Evolutionary conservation across 1,140 invertebrate genomes (phyloP).

Genomic region (Zaprionus davidi): DNA sequence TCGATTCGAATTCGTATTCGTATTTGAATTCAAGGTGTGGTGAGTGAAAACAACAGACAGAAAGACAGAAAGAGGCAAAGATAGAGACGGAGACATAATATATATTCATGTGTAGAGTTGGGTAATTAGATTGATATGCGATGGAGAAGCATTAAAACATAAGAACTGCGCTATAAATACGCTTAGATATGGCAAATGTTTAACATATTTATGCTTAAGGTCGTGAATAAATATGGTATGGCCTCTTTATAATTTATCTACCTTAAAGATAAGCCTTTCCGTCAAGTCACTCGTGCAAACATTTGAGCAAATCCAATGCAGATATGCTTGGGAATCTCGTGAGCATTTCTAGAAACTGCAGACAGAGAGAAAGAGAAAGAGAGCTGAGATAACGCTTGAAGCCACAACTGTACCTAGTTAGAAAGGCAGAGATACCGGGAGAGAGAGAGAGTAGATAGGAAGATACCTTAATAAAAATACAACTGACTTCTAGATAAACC

Average conservation of each 20-base stretch:
- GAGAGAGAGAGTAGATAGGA: not conserved
- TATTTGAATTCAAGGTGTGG: constrained; percentile 12
- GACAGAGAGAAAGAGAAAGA: not conserved
- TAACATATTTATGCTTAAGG: not conserved
- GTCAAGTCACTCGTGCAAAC: not conserved
- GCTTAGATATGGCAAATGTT: not conserved
- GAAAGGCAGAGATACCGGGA: not conserved
- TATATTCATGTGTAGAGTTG: not conserved
- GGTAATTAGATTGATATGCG: not conserved
- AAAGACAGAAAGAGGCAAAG: not conserved
- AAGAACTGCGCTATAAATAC: not conserved
- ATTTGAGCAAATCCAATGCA: not conserved
- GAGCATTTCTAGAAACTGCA: constrained; percentile 4
- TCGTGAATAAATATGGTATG: not conserved
- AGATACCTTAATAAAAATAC: not conserved
- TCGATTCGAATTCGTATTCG: not conserved
- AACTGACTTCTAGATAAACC: not conserved
- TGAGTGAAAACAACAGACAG: not conserved
- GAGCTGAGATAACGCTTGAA: not conserved
- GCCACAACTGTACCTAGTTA: not conserved
- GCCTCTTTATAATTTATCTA: not conserved
- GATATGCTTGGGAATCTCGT: constrained; percentile 2
- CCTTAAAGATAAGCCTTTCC: not conserved
- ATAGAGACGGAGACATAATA: not conserved
- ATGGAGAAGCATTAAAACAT: not conserved